Evolutionary conservation across 2,888 invertebrate species (phyloP).

Genomic region (Leptogaster cylindrica): DNA sequence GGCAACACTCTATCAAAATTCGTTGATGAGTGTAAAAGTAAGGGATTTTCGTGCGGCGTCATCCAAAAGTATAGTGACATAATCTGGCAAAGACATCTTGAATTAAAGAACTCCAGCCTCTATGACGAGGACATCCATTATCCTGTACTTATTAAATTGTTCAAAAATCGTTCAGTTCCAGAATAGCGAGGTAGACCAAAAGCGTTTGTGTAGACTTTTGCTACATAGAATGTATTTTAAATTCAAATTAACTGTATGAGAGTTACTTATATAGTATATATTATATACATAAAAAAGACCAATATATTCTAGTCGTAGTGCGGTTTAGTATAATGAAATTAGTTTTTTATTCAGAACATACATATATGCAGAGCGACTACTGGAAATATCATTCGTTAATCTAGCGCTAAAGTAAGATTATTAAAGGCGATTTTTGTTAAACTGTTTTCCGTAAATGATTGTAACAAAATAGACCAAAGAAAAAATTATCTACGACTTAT

Average conservation of each 20-base stretch:
- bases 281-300: constrained; percentile 25
- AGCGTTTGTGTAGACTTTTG: constrained; percentile 6
- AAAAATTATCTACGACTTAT: no score
- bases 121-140: constrained; percentile 76
- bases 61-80: constrained; percentile 69
- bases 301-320: constrained; percentile 28
- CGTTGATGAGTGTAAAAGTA: constrained; percentile 66
- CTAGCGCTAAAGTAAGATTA: no score
- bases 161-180: constrained; percentile 49
- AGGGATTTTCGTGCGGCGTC: constrained; percentile 67
- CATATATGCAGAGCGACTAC: no score
- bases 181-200: not conserved
- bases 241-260: not conserved
- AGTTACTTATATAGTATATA: not conserved
- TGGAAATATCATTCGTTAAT: no score
- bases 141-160: constrained; percentile 70
- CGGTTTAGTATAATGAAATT: constrained; percentile 20
- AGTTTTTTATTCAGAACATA: constrained; percentile 22
- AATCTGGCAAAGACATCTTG: constrained; percentile 73
- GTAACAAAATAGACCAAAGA: no score
- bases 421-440: no score
- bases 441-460: no score
- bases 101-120: constrained; percentile 65
- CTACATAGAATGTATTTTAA: constrained; percentile 1
- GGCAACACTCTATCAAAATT: constrained; percentile 75